phyloP scores from a whole-genome alignment of 2,888 invertebrate species.

The Chouioia cunea region DNA sequence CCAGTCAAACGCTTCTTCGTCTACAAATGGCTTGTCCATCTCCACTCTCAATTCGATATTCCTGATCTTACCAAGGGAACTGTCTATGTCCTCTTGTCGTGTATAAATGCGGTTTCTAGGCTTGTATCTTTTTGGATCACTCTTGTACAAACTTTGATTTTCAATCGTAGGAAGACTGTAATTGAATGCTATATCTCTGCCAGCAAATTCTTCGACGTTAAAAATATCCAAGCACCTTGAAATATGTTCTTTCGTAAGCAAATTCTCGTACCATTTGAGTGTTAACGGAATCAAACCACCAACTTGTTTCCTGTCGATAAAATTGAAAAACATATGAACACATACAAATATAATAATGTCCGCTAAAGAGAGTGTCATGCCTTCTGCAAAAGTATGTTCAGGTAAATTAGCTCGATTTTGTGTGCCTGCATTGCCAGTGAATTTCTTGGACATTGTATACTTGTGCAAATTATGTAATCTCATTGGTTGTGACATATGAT shows the following conservation, averaged over 20 bases:
- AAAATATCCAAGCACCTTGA: slow-evolving; percentile 60
- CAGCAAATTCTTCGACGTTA: slow-evolving; percentile 57
- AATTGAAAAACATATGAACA: slow-evolving; percentile 74
- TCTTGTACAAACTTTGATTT: slow-evolving; percentile 80
- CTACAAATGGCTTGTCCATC: slow-evolving; percentile 66
- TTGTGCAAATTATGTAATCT: slow-evolving; percentile 85
- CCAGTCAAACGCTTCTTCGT: slow-evolving; percentile 76
- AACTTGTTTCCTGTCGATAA: slow-evolving; percentile 60
- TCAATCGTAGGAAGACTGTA: slow-evolving; percentile 70
- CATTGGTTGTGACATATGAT: slow-evolving; percentile 86
- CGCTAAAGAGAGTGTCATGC: slow-evolving; percentile 83
- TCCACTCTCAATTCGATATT: slow-evolving; percentile 68
- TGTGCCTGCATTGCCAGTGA: slow-evolving; percentile 67
- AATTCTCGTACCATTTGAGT: slow-evolving; percentile 74
- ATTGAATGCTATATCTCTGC: slow-evolving; percentile 12
- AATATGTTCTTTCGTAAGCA: slow-evolving; percentile 58
- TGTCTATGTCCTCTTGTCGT: slow-evolving; percentile 81
- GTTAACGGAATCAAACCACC: slow-evolving; percentile 73
- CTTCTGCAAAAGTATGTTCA: slow-evolving; percentile 85
- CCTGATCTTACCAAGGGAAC: slow-evolving; percentile 69
- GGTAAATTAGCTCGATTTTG: slow-evolving; percentile 59
- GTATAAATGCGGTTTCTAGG: slow-evolving; percentile 81
- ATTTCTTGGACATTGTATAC: slow-evolving; percentile 69
- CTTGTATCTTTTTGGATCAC: slow-evolving; percentile 82
- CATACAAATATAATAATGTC: slow-evolving; percentile 85